Evolutionary conservation across 2,888 invertebrate genomes (phyloP), one percentile per base, ranked within the genome.

Genomic region (Terebella lapidaria): DNA sequence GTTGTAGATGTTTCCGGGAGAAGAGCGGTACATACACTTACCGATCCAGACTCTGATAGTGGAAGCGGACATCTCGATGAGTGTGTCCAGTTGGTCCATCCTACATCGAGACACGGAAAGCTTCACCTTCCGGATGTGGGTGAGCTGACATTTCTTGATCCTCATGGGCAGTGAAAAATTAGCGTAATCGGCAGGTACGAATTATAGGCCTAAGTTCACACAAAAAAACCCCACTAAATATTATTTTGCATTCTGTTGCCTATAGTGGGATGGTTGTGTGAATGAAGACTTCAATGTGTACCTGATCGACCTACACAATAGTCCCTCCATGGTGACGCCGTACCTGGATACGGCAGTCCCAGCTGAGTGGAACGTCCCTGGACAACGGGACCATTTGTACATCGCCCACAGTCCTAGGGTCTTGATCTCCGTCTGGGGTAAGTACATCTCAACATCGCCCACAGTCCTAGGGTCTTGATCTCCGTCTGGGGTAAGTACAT

Each of bases 301-400:
- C 53, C 84, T 96, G 0, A 83, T 97, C 5, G 96, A 96, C 84
- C 84, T 97, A 61, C 94, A 94, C 66, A 94, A 90, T 81, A 71
- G 72, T 51, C 75, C 74, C 10, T 75, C 94, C 0, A 91, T 91
- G 80, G 89, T 91, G 57, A 89, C 94, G 83, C 94, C 94, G 72
- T 94, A 94, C 80, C 89, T 96, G 87, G 94, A 95, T 82, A 91
- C 95, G 1, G 93, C 93, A 81, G 88, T 96, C 3, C 94, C 94
- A 0, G 94, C 95, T 81, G 90, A 1, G 92, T 96, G 77, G 2
- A 85, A 92, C 59, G 91, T 94, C 22, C 92, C 94, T 0, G 94
- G 94, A 79, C 89, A 92, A 69, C 89, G 89, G 64, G 88, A 90
- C 72, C 88, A 92, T 69, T 91, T 93, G 82, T 97, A 94, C 81